Evolutionary conservation across 2,113 vertebrate genomes (phyloP), one percentile per base, ranked within the genome.

Genomic region (Pollimyrus isidori): DNA sequence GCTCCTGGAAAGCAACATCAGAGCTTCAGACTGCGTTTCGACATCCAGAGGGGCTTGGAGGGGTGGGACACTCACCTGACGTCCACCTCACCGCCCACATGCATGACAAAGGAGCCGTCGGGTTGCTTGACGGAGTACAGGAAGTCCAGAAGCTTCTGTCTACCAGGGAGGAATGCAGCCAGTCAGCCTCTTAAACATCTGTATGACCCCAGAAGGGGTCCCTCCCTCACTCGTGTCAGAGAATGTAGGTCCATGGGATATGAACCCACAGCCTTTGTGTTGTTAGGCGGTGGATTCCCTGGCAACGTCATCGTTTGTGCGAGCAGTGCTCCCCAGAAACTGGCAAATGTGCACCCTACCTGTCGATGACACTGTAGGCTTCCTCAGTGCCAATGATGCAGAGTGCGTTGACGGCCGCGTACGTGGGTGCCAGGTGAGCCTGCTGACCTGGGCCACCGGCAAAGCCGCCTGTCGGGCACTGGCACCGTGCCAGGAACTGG

Each of bases 31-130:
- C 52, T 4, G 19, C 4, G 46, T 50, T 35, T 13, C 19, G 46
- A 53, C 52, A 21, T 23, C 17, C 42, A 88, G 53, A 46, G 58
- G 84, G 42, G 19, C 62, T 35, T 1, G 42, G 39, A 62, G 58
- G 80, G 87, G 52, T 52, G 35, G 50, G 88, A 62, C 58, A 91
- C 97, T 94, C 93, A 99, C 98, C 98, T 98, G 93, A 99, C 97
- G 0, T 99, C 98, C 93, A 99, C 98, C 94, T 99, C 98, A 7
- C 98, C 98, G 9, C 98, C 97, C 0, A 97, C 53, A 0, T 99
- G 98, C 98, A 99, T 99, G 94, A 98, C 95, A 87, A 99, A 99
- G 90, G 98, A 99, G 91, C 98, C 98, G 2, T 99, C 96, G 0
- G 96, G 95, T 93, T 99, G 98, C 93, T 98, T 99, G 94, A 99